Evolutionary conservation across 2,888 invertebrate species (phyloP).

Genomic region (Sipha maydis): DNA sequence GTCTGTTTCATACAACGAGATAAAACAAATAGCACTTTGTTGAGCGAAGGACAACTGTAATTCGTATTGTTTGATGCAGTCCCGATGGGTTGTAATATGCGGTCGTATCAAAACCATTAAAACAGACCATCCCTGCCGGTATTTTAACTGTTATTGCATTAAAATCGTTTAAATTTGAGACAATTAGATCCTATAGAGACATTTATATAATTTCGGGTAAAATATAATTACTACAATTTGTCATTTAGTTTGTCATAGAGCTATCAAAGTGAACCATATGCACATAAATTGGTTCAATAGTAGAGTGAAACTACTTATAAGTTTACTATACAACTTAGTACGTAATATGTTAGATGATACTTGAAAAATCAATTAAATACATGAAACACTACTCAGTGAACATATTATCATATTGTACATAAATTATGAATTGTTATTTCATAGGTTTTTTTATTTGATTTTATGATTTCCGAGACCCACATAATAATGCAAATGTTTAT

Average conservation of each 20-base stretch:
- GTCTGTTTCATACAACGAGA: too few relatives aligned
- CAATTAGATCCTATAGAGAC: conserved; percentile 45
- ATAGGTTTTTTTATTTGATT: too few relatives aligned
- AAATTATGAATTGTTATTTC: too few relatives aligned
- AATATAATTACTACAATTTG: conserved; percentile 47
- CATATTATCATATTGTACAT: too few relatives aligned
- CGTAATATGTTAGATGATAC: too few relatives aligned
- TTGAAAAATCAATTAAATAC: too few relatives aligned
- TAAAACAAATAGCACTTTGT: too few relatives aligned
- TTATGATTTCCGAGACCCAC: too few relatives aligned
- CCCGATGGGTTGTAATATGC: neutral
- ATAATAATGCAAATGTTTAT: too few relatives aligned
- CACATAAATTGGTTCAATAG: neutral
- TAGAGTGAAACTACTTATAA: conserved; percentile 18
- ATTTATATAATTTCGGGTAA: conserved; percentile 44
- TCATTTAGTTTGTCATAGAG: conserved; percentile 45
- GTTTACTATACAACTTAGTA: conserved; percentile 4
- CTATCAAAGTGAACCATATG: conserved; percentile 31
- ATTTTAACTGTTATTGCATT: conserved; percentile 34
- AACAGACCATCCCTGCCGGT: neutral
- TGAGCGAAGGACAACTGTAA: neutral
- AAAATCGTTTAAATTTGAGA: conserved; percentile 40
- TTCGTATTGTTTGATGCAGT: neutral
- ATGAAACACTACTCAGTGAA: too few relatives aligned
- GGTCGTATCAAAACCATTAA: conserved; percentile 44